Evolutionary conservation across 2,888 invertebrate species (phyloP), one percentile per base, ranked within the genome.

Genomic region (Acrobasis consociella): DNA sequence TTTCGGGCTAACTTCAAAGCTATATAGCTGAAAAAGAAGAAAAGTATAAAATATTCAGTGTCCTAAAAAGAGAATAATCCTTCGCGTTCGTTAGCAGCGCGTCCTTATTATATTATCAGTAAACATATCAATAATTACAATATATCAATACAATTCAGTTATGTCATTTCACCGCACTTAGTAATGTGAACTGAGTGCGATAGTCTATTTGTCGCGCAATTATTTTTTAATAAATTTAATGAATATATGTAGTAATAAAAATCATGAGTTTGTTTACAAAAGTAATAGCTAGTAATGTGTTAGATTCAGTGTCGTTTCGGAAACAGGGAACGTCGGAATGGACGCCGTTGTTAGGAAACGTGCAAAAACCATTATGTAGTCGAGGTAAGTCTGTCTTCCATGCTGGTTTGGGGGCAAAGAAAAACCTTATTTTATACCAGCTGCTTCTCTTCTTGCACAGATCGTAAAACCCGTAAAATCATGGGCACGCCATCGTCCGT

Each of bases 261-360:
- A 39, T 51, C 49, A 71, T 80, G 70, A 73, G 77, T 64, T 77
- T 79, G 62, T 68, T 82, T 64, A 72, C 71, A 66, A 85, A 83
- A 77, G 67, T 82, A 49, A 58, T 82, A 66, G 67, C 67, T 55
- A 72, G 74, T 66, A 70, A 70, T 64, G 68, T 67, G 62, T 72
- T 75, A 69, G 68, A 70, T 67, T 73, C 73, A 62, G 75, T 78
- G 71, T 74, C 78, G 62, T 69, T 72, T 65, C 66, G 70, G 70
- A 82, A 78, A 69, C 74, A 73, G 64, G 60, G 56, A 37, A 42
- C 68, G 31, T 78, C 83, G 46, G 89, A 89, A 80, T 78, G 82
- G 79, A 85, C 87, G 17, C 89, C 89, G 8, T 72, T 89, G 66
- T 73, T 89, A 66, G 68, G 67, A 64, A 74, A 73, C 59, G 62